Conservation (phyloP, 2,113 vertebrate genomes). For the Rhinolophus ferrumequinum region DNA sequence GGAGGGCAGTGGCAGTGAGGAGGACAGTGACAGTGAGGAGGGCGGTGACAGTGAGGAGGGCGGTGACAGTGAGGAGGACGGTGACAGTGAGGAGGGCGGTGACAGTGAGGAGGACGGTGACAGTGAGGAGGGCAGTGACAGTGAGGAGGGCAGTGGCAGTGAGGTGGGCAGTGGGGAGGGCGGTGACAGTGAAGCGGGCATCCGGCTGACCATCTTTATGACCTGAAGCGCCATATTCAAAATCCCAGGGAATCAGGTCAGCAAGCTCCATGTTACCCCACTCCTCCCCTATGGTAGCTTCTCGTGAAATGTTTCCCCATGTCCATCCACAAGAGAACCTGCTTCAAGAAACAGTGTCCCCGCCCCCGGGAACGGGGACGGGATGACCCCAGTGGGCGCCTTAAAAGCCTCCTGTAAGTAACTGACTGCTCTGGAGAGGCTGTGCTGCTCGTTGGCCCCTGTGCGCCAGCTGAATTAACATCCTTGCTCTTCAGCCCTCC, state of each 20-base stretch:
- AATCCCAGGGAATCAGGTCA: not conserved
- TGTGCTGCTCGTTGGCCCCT: fast-evolving
- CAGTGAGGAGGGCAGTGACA: too few relatives aligned
- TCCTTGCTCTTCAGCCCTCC: constrained; percentile 66
- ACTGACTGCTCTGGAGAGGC: too few relatives aligned
- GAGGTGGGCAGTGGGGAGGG: too few relatives aligned
- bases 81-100: too few relatives aligned
- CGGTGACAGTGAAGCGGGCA: too few relatives aligned
- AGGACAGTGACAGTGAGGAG: not conserved
- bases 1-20: not conserved
- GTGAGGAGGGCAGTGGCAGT: too few relatives aligned
- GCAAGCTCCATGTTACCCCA: too few relatives aligned
- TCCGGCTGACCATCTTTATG: not conserved
- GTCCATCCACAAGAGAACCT: not conserved
- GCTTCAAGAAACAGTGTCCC: not conserved
- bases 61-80: too few relatives aligned
- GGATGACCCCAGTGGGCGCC: fast-evolving
- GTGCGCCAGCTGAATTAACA: not conserved
- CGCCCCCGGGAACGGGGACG: not conserved
- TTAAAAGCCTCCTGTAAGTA: fast-evolving
- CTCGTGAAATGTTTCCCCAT: fast-evolving
- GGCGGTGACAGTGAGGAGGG: too few relatives aligned
- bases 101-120: too few relatives aligned
- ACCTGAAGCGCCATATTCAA: too few relatives aligned
- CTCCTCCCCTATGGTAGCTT: not conserved